Base-by-base conservation (phyloP, 53 echinoderm and acorn worm genomes). In the Mesocentrotus franciscanus region DNA sequence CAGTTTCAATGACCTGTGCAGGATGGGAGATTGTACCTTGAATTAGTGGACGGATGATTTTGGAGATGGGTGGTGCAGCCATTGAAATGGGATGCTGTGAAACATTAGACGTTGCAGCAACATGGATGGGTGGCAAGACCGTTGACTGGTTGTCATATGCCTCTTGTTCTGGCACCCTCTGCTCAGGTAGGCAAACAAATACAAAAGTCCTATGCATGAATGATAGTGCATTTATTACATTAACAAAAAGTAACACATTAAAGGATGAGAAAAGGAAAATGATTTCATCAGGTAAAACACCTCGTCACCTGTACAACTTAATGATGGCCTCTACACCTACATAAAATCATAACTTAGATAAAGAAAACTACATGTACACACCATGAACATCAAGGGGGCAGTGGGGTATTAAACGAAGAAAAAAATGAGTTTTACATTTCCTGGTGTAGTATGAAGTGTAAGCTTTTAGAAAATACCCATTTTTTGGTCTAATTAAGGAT, bases 121-220 rank as follows among this genome's bases (percentile, higher is more conserved):
- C 75, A 68, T 55, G 92, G 13, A 92, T 92, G 92, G 92, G 75
- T 26, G 92, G 92, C 24, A 92, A 27, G 70, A 68, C 15, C 1
- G 92, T 74, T 9, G 92, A 92, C 27, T 92, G 24, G 8, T 29
- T 35, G 16, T 39, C 92, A 71, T 75, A 92, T 36, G 92, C 92
- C 27, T 74, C 92, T 92, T 92, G 92, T 72, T 92, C 92, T 34
- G 62, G 62, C 30, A 62, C 61, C 62, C 91, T 64, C 91, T 90
- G 91, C 64, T 9, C n/a, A 85, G 4, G 7, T 32, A 79, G 8
- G 13, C 11, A 79, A 75, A 10, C 29, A 29, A 22, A 66, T 17
- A 30, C 72, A 72, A 72, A 72, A 9, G 9, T 29, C 29, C 20
- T 66, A 22, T 12, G 8, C 39, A 39, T 39, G 39, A 39, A 39